Conservation (phyloP, 1,140 invertebrate species). For the Physella acuta region DNA sequence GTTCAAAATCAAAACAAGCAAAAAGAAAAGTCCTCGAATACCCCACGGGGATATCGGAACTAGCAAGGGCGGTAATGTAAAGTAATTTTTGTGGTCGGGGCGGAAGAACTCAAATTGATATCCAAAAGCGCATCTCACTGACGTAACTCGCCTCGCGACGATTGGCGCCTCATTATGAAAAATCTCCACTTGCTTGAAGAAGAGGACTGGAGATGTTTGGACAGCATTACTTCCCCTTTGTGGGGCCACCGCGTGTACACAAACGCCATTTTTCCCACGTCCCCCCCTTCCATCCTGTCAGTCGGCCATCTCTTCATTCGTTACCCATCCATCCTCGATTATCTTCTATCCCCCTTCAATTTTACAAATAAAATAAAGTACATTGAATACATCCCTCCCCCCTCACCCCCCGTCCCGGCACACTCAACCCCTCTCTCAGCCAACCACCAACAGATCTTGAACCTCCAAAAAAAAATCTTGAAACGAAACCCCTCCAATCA, state of each 20-base stretch:
- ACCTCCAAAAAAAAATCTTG: too few relatives aligned
- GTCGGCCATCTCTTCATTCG: too few relatives aligned
- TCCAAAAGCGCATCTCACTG: too few relatives aligned
- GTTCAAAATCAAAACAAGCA: background rate
- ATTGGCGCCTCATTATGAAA: slow-evolving; percentile 11
- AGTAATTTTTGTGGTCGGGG: background rate
- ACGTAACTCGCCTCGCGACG: background rate
- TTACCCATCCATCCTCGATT: too few relatives aligned
- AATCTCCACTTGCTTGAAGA: slow-evolving; percentile 3
- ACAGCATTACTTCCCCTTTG: slow-evolving; percentile 3
- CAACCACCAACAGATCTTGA: too few relatives aligned
- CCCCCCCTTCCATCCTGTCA: background rate
- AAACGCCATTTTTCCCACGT: slow-evolving; percentile 16
- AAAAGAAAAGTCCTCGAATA: too few relatives aligned
- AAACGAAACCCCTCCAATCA: too few relatives aligned
- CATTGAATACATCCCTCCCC: too few relatives aligned
- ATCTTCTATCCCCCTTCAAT: too few relatives aligned
- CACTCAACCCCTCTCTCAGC: too few relatives aligned
- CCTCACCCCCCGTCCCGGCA: too few relatives aligned
- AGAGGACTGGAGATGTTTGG: background rate
- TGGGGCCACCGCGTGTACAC: background rate
- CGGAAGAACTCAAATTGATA: background rate
- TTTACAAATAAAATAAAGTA: too few relatives aligned
- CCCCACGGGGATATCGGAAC: background rate
- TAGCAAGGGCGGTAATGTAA: background rate